phyloP scores from a whole-genome alignment of 2,888 invertebrate genomes.

The Coremacera marginata region DNA sequence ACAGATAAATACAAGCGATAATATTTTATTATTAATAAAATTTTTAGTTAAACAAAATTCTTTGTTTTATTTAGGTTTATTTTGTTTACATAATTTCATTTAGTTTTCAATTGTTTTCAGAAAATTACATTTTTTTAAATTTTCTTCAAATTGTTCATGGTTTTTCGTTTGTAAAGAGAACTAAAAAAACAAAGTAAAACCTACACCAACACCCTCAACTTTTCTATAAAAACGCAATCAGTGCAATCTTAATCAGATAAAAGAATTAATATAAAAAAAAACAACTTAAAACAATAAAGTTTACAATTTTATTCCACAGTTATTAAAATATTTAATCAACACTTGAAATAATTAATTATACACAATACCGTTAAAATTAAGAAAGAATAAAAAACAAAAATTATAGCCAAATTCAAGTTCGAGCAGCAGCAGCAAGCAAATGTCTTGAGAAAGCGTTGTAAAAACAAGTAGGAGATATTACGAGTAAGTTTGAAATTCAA shows the following conservation, averaged over 20 bases:
- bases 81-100: too few species aligned
- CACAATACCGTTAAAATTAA: slow-evolving; percentile 40
- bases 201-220: not conserved
- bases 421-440: not conserved
- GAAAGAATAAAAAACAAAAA: slow-evolving; percentile 38
- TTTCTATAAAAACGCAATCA: not conserved
- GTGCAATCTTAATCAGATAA: not conserved
- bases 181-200: not conserved
- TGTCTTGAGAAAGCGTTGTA: not conserved
- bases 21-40: slow-evolving; percentile 63
- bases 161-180: not conserved
- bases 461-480: too few species aligned
- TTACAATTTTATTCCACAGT: slow-evolving; percentile 50
- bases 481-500: too few species aligned
- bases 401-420: not conserved
- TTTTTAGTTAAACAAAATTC: slow-evolving; percentile 62
- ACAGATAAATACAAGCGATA: slow-evolving; percentile 45
- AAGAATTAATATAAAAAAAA: not conserved
- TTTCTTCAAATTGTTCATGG: slow-evolving; percentile 18
- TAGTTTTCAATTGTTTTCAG: not conserved
- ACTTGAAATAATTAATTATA: slow-evolving; percentile 37
- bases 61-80: slow-evolving; percentile 47
- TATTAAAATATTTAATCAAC: slow-evolving; percentile 47
- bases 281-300: not conserved
- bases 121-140: slow-evolving; percentile 44